A percentile compares a stretch with the other conserved stretches of the same genome.
Evolutionary conservation across 2,888 invertebrate genomes (phyloP).

Genomic region (Gasteruption jaculator): DNA sequence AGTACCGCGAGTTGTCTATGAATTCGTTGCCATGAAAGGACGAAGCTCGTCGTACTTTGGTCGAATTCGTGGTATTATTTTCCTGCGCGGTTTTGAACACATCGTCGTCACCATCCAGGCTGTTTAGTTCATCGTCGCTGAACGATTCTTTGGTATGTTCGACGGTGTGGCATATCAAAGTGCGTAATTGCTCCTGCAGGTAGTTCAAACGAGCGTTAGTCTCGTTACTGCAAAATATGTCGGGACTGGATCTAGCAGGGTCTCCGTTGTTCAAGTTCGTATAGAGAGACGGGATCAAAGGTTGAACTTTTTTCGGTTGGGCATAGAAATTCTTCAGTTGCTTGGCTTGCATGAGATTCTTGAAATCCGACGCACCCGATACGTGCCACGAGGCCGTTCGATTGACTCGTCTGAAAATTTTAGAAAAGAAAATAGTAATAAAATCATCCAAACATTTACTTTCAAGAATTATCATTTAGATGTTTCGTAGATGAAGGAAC

Average conservation of each 20-base stretch:
- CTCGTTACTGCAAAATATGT: conserved; percentile 35
- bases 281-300: too few species aligned
- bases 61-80: conserved; percentile 7
- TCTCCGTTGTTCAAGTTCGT: too few species aligned
- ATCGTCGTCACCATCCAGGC: conserved; percentile 29
- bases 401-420: conserved; percentile 37
- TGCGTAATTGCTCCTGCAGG: conserved; percentile 37
- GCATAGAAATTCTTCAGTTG: conserved; percentile 51
- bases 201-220: conserved; percentile 38
- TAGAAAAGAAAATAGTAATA: conserved; percentile 5
- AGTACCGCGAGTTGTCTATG: conserved; percentile 35
- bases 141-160: conserved; percentile 35
- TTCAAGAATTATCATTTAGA: conserved; percentile 1
- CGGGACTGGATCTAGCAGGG: too few species aligned
- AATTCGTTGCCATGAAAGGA: conserved; percentile 44
- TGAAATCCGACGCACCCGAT: conserved; percentile 26
- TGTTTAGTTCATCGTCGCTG: conserved; percentile 29
- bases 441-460: background rate
- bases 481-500: background rate
- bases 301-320: too few species aligned
- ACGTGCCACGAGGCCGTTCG: conserved; percentile 67
- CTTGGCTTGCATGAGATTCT: conserved; percentile 18
- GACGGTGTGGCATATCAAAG: conserved; percentile 37
- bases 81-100: conserved; percentile 41
- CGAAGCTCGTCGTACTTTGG: conserved; percentile 40